Conservation (phyloP, 2,888 invertebrate species). For the Nomada ruficornis region DNA sequence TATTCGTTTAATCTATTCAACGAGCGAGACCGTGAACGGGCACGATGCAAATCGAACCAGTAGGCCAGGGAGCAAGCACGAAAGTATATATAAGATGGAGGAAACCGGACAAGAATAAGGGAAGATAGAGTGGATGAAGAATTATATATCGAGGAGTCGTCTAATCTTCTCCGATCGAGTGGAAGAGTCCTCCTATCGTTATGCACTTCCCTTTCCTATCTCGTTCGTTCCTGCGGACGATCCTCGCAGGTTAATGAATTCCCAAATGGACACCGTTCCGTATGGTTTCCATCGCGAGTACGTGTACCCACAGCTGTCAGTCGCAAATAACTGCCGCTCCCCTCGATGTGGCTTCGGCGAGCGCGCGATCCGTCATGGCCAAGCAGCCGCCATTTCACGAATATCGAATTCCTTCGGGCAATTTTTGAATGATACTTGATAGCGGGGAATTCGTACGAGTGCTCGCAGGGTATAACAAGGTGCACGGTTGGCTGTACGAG, state of each 20-base stretch:
- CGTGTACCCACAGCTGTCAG: slow-evolving; percentile 57
- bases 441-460: slow-evolving; percentile 68
- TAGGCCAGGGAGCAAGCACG: not conserved
- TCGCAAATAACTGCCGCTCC: slow-evolving; percentile 44
- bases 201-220: not conserved
- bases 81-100: not conserved
- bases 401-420: slow-evolving; percentile 70
- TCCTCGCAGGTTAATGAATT: slow-evolving; percentile 60
- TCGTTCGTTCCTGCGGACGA: not conserved
- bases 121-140: slow-evolving; percentile 4
- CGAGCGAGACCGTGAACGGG: slow-evolving; percentile 57
- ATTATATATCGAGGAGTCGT: slow-evolving; percentile 16
- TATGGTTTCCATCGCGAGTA: slow-evolving; percentile 50
- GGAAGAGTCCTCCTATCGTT: not conserved
- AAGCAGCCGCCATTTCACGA: slow-evolving; percentile 54
- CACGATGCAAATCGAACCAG: slow-evolving; percentile 43
- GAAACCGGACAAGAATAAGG: not conserved
- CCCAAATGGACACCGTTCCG: slow-evolving; percentile 47
- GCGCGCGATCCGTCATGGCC: slow-evolving; percentile 40
- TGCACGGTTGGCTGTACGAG: not conserved
- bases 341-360: slow-evolving; percentile 60
- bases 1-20: slow-evolving; percentile 72
- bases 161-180: slow-evolving; percentile 27
- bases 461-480: slow-evolving; percentile 42
- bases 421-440: slow-evolving; percentile 69